These are phyloP conservation scores for Pachyramphus minor DNA, from an alignment of 2,113 vertebrate species.

Conservation along the genomic window DNA sequence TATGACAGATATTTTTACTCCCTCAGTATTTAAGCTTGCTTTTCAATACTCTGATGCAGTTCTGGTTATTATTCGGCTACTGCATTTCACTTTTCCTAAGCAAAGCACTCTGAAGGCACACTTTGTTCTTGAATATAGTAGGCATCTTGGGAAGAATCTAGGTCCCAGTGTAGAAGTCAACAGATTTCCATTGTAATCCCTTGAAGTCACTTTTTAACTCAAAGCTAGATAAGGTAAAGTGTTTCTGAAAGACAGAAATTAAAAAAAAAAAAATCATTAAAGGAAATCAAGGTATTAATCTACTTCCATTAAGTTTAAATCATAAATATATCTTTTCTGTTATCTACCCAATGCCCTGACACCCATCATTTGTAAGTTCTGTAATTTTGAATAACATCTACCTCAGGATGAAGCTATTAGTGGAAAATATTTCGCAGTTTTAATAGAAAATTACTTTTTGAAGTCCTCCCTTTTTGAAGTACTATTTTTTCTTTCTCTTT, in stretches of 20 bases:
- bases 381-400: not conserved
- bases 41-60: not conserved
- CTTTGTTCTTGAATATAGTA: not conserved
- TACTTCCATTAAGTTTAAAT: not conserved
- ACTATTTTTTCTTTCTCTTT: not conserved
- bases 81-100: not conserved
- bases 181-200: not conserved
- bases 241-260: not conserved
- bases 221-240: not conserved
- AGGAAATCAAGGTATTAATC: not conserved
- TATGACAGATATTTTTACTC: not conserved
- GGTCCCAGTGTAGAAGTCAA: not conserved
- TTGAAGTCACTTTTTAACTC: not conserved
- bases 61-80: not conserved
- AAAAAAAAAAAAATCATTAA: not conserved
- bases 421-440: not conserved
- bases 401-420: not conserved
- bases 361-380: not conserved
- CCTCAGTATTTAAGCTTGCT: not conserved
- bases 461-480: not conserved
- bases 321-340: not conserved
- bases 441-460: not conserved
- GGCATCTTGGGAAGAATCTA: not conserved
- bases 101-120: not conserved
- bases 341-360: not conserved